A percentile compares a stretch with the other conserved stretches of the same genome.
Evolutionary conservation across 2,797 vertebrate species (phyloP).

Genomic region (Micromesistius poutassou): DNA sequence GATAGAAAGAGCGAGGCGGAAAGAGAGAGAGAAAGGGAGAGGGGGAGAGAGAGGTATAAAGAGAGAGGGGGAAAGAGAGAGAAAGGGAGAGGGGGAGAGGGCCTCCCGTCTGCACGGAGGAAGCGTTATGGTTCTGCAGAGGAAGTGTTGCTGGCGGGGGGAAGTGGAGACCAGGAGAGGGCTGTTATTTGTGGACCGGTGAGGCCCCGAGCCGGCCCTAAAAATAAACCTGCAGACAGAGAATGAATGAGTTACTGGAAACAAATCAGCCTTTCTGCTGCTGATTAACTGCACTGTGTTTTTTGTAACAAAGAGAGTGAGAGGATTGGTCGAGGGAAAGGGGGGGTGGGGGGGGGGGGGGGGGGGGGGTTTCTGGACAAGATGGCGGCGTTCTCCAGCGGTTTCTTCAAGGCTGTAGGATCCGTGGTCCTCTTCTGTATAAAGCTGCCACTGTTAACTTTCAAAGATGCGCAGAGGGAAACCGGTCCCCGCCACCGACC

Average conservation of each 20-base stretch:
- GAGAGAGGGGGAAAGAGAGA: no score
- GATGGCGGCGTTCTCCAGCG: neutral
- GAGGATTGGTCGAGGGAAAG: conserved; percentile 5
- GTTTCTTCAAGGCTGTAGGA: neutral
- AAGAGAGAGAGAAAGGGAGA: no score
- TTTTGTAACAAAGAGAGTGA: conserved; percentile 41
- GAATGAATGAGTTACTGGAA: conserved; percentile 66
- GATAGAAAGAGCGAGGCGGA: no score
- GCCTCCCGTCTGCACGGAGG: conserved; percentile 69
- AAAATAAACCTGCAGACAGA: conserved; percentile 62
- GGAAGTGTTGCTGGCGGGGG: conserved; percentile 64
- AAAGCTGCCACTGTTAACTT: neutral
- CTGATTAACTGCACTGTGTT: conserved; percentile 60
- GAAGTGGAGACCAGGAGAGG: conserved; percentile 62
- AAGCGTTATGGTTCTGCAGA: conserved; percentile 69
- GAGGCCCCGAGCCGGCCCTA: conserved; percentile 57
- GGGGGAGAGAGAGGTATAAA: no score
- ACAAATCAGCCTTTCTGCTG: conserved; percentile 46
- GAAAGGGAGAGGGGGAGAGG: conserved; percentile 22
- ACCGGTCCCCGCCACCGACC: neutral
- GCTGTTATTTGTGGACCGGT: conserved; percentile 69
- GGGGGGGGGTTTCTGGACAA: conserved; percentile 25
- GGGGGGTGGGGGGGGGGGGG: neutral
- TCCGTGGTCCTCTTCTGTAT: no score
- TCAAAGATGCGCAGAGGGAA: neutral